Evolutionary conservation across 2,113 vertebrate species (phyloP).

Genomic region (Prolemur simus): DNA sequence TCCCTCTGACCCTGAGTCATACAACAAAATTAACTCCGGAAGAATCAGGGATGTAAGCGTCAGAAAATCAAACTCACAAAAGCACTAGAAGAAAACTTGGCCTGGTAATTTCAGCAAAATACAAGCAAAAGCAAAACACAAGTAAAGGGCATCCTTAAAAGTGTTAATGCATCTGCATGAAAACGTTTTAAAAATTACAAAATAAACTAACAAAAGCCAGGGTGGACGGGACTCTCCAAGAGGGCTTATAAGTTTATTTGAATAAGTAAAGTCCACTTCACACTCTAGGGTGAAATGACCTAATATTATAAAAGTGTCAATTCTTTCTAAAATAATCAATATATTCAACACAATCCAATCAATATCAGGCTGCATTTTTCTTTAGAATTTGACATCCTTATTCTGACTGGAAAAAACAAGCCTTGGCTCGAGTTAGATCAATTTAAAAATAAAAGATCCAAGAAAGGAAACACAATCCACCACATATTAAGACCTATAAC

Average conservation of each 20-base stretch:
- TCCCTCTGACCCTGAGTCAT: background rate
- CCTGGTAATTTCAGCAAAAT: background rate
- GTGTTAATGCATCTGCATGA: background rate
- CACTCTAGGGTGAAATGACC: too few relatives aligned
- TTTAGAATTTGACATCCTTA: background rate
- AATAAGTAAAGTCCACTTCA: too few relatives aligned
- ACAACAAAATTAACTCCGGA: background rate
- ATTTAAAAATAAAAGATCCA: background rate
- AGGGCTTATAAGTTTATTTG: too few relatives aligned
- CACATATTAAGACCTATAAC: background rate
- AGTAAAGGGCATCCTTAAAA: background rate
- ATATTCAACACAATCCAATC: background rate
- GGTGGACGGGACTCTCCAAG: too few relatives aligned
- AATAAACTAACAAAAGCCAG: background rate
- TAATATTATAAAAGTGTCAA: too few relatives aligned
- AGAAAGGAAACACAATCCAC: background rate
- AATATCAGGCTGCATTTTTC: background rate
- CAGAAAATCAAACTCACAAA: background rate
- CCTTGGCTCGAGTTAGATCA: background rate
- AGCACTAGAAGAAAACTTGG: background rate
- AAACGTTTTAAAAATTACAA: background rate
- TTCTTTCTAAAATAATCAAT: background rate
- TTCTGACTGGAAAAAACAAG: background rate
- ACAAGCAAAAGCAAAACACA: background rate
- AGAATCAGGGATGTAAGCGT: background rate